Base-by-base conservation (phyloP, 2,113 vertebrate species). In the Platichthys flesus region DNA sequence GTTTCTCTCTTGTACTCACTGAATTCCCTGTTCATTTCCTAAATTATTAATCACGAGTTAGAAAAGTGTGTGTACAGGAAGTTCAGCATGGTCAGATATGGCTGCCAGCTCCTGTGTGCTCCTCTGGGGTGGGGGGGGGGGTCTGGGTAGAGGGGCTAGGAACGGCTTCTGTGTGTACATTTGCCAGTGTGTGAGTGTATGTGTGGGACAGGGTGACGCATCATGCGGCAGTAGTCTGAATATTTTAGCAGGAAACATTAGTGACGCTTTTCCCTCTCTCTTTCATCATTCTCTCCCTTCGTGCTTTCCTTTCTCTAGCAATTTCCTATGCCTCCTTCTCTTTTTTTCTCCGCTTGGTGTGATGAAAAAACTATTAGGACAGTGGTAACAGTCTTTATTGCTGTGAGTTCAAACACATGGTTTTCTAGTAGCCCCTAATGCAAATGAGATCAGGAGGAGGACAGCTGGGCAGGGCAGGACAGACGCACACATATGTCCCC, bases 241-340 rank as follows among this genome's bases (percentile, higher is more conserved):
- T 93, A 93, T 89, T 91, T 92, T 82, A 93, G 73, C 91, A 93
- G 90, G 89, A 91, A 91, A 90, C 91, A 92, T 92, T 90, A 89
- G 88, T 84, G 84, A 90, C 35, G 87, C 81, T 82, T 87, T 90
- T 57, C 83, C 71, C 57, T 87, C 58, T 61, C 83, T 66, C 84
- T 90, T 88, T 85, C 88, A 89, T 90, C 81, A 85, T 81, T 85
- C 69, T 80, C 70, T 71, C 67, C 24, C 2, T 61, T 62, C 69
- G 64, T 70, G 57, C 60, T 55, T 78, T 61, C 76, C 54, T 72
- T 82, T 65, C 57, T 66, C 21, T 57, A 4, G 69, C 54, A 62
- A 59, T 77, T 73, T 71, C 67, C 15, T 60, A 70, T 66, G 26
- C 71, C 54, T 82, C 64, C 28, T 61, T 73, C 71, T 54, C 35